Evolutionary conservation across 2,888 invertebrate species (phyloP).

Genomic region (Papilio elwesi): DNA sequence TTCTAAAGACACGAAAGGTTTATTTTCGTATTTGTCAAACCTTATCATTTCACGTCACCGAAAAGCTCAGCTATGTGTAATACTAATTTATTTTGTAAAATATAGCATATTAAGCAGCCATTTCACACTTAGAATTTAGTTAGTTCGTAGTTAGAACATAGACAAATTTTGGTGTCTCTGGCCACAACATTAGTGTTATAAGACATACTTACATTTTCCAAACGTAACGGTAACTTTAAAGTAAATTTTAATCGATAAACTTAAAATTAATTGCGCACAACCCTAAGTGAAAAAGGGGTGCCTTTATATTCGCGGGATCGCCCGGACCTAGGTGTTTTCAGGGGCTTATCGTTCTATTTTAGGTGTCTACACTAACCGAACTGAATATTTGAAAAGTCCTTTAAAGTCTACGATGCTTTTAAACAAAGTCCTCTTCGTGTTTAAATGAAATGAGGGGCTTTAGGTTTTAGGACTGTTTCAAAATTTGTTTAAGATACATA

Average conservation of each 20-base stretch:
- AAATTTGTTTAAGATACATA: not conserved
- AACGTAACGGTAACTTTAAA: not conserved
- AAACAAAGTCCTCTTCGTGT: constrained; percentile 21
- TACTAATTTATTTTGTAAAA: no score
- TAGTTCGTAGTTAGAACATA: no score
- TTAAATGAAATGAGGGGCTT: constrained; percentile 6
- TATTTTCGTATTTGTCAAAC: no score
- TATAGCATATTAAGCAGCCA: no score
- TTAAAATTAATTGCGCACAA: not conserved
- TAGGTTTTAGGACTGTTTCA: not conserved
- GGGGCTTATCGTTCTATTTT: constrained; percentile 40
- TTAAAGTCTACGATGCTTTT: constrained; percentile 31
- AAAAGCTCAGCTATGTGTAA: no score
- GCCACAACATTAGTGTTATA: no score
- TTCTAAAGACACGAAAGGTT: no score
- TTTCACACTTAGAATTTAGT: no score
- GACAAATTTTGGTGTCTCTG: no score
- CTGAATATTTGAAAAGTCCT: constrained; percentile 19
- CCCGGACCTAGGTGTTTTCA: constrained; percentile 36
- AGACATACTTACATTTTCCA: no score
- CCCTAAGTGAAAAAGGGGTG: constrained; percentile 34
- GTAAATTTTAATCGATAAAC: constrained; percentile 8
- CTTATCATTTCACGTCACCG: no score
- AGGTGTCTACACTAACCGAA: constrained; percentile 40
- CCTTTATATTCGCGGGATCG: constrained; percentile 38